Evolutionary conservation across 2,113 vertebrate genomes (phyloP).

Genomic region (Speoplatyrhinus poulsoni): DNA sequence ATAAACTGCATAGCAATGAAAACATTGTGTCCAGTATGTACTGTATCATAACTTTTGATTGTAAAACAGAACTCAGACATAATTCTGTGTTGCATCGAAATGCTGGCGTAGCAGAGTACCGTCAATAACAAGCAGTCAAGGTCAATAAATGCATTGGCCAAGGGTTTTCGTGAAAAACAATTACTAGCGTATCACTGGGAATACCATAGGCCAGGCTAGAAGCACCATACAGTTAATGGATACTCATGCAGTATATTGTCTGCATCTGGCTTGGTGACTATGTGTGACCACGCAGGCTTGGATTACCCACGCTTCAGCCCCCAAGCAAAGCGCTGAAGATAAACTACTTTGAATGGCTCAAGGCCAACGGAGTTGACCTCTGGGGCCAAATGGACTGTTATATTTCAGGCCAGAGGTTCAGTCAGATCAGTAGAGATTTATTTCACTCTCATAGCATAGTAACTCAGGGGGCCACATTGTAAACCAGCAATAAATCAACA

Average conservation of each 20-base stretch:
- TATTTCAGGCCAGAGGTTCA: conserved; percentile 55
- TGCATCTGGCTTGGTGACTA: conserved; percentile 10
- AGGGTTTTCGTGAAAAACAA: neutral
- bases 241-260: neutral
- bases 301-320: conserved; percentile 38
- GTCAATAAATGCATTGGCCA: neutral
- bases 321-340: conserved; percentile 53
- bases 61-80: neutral
- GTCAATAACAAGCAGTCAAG: neutral
- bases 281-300: conserved; percentile 21
- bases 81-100: neutral
- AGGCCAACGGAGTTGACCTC: conserved; percentile 52
- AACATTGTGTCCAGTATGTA: neutral
- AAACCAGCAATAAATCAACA: conserved; percentile 71
- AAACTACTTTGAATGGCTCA: conserved; percentile 49
- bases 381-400: conserved; percentile 57
- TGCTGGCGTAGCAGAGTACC: neutral
- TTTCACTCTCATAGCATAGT: conserved; percentile 58
- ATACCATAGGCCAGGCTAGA: neutral
- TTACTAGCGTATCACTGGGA: neutral
- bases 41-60: neutral
- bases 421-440: conserved; percentile 69
- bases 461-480: conserved; percentile 64
- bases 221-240: neutral
- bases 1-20: too few relatives aligned